phyloP scores from a whole-genome alignment of 2,797 vertebrate species.

The Rhynchonycteris naso region DNA sequence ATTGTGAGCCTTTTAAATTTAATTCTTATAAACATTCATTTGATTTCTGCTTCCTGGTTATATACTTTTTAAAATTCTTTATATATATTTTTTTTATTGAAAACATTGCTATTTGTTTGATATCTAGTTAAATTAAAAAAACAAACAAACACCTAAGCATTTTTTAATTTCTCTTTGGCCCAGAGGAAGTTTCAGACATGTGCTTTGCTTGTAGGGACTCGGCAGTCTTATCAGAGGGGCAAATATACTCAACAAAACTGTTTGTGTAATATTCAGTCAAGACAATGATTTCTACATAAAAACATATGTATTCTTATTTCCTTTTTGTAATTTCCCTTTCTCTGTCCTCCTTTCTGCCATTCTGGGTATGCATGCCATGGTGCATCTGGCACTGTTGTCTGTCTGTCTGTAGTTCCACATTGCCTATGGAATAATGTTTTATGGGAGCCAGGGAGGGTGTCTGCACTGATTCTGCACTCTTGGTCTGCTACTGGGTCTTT shows the following conservation, averaged over 20 bases:
- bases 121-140: not conserved
- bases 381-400: not conserved
- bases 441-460: not conserved
- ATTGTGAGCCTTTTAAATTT: not conserved
- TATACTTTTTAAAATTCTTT: not conserved
- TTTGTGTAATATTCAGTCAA: not conserved
- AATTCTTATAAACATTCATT: not conserved
- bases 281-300: not conserved
- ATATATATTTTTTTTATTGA: constrained; percentile 30
- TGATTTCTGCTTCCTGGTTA: not conserved
- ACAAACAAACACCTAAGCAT: not conserved
- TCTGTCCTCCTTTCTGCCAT: not conserved
- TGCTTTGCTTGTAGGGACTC: not conserved
- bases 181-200: not conserved
- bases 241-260: not conserved
- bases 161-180: not conserved
- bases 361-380: not conserved
- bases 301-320: not conserved
- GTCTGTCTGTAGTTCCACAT: not conserved
- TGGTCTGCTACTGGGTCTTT: not conserved
- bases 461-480: not conserved
- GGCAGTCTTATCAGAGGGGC: not conserved
- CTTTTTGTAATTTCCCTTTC: not conserved
- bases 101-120: not conserved
- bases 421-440: not conserved